Base-by-base conservation (phyloP, 2,888 invertebrate genomes). In the Drosophila lacicola region DNA sequence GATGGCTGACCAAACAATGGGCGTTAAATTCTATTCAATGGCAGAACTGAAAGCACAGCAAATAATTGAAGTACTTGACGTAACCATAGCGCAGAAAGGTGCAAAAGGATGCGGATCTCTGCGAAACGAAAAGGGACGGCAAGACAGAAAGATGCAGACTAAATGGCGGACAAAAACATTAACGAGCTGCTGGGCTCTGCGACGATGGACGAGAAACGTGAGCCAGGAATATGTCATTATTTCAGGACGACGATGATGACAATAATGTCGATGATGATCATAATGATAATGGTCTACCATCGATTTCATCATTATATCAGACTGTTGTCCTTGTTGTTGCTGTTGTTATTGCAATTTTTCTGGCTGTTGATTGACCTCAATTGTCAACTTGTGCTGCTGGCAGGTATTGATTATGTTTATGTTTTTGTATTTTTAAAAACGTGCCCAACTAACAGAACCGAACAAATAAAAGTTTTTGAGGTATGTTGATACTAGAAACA, bases 11-110 rank as follows among this genome's bases (percentile, higher is more conserved):
- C 65, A 79, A 84, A 82, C 88, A 82, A 87, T 82, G 82, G 81
- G 79, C 85, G 88, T 88, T 74, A 87, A 84, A 87, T 82, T 82
- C 82, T 81, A 82, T 82, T 82, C 88, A 82, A 78, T 87, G 76
- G 64, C 55, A 73, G 63, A 81, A 71, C 72, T 71, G 85, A 80
- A 87, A 83, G 88, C 73, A 85, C 77, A 68, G 82, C 82, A 84
- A 82, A 82, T 82, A 82, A 82, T 82, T 82, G 82, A 87, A 76
- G 85, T 72, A 83, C 80, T 81, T 82, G 70, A 70, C 76, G 55
- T 57, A 58, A 61, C 44, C 47, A 39, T 56, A 69, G 74, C 55
- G 39, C 69, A 62, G 64, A 60, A 69, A 61, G 66, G 58, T 45
- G 62, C 37, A 11, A 14, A 17, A 10, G 10, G 10, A 9, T 17